These are phyloP conservation scores for Hypena proboscidalis DNA, from an alignment of 2,888 invertebrate genomes.

Conservation along the genomic window DNA sequence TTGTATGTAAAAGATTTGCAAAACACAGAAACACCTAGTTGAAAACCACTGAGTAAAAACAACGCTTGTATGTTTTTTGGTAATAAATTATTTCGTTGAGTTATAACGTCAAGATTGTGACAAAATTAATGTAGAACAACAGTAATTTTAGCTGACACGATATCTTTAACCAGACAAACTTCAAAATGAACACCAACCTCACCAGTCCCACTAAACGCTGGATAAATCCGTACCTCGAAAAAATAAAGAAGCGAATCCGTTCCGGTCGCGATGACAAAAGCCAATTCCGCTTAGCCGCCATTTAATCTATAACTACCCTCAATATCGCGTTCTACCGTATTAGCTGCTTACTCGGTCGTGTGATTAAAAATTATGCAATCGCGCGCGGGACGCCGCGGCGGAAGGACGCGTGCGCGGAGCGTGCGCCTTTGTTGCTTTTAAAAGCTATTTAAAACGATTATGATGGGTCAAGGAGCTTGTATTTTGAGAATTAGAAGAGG, in stretches of 20 bases:
- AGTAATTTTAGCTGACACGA: too few relatives aligned
- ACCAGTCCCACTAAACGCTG: not conserved
- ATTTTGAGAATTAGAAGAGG: not conserved
- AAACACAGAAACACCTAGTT: too few relatives aligned
- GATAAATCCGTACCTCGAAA: constrained; percentile 38
- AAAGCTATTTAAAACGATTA: constrained; percentile 74
- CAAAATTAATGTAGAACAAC: too few relatives aligned
- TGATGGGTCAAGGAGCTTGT: constrained; percentile 48
- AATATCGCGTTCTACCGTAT: constrained; percentile 76
- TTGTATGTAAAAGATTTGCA: too few relatives aligned
- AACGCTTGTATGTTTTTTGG: too few relatives aligned
- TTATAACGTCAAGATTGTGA: too few relatives aligned
- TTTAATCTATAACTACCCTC: constrained; percentile 65
- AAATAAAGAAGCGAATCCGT: constrained; percentile 52
- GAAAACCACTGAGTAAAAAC: too few relatives aligned
- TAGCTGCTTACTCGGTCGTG: constrained; percentile 82
- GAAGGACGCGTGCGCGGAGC: constrained; percentile 60
- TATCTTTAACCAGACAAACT: too few relatives aligned
- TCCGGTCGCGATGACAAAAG: constrained; percentile 56
- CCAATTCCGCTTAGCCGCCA: constrained; percentile 57
- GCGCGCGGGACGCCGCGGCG: constrained; percentile 52
- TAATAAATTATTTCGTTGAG: too few relatives aligned
- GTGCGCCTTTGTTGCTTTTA: constrained; percentile 65
- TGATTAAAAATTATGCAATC: constrained; percentile 84
- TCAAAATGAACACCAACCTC: not conserved